A percentile compares a stretch with the other conserved stretches of the same genome.
Evolutionary conservation across 2,888 invertebrate genomes (phyloP).

Genomic region (Sthenelais limicola): DNA sequence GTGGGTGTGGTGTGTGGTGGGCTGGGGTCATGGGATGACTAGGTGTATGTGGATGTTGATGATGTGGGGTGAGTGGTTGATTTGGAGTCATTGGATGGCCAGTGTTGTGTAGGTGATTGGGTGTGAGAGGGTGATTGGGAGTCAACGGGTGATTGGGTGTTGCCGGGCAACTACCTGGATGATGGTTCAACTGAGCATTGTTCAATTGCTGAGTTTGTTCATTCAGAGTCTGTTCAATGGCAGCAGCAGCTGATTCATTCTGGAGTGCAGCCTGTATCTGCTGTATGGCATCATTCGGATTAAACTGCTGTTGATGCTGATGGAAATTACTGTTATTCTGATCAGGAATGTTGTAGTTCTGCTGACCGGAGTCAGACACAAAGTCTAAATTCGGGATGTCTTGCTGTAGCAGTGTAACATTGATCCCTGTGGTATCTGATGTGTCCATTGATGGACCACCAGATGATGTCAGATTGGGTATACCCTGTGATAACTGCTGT

Average conservation of each 20-base stretch:
- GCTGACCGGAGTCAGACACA: slow-evolving; percentile 31
- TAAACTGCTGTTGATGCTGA: slow-evolving; percentile 59
- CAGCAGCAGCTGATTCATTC: slow-evolving; percentile 10
- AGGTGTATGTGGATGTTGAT: slow-evolving; percentile 42
- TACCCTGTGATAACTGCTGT: slow-evolving; percentile 33
- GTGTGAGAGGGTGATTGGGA: slow-evolving; percentile 21
- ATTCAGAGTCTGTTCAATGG: slow-evolving; percentile 21
- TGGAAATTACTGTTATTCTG: slow-evolving; percentile 63
- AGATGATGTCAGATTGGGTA: slow-evolving; percentile 20
- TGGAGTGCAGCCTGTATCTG: slow-evolving; percentile 15
- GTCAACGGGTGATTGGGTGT: slow-evolving; percentile 41
- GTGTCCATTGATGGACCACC: slow-evolving; percentile 6
- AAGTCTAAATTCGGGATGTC: slow-evolving; percentile 24
- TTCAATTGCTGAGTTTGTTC: slow-evolving; percentile 26
- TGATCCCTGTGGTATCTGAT: slow-evolving; percentile 21
- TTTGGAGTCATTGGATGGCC: slow-evolving; percentile 33
- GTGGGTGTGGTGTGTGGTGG: no score
- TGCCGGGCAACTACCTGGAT: slow-evolving; percentile 35
- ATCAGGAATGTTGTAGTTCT: slow-evolving; percentile 73
- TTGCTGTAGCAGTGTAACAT: slow-evolving; percentile 26
- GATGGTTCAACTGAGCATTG: slow-evolving; percentile 7
- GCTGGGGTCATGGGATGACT: slow-evolving; percentile 38
- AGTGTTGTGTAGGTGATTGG: slow-evolving; percentile 41
- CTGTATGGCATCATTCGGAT: slow-evolving; percentile 42
- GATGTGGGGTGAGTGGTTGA: background rate